These are phyloP conservation scores for Tadarida brasiliensis DNA, from an alignment of 2,797 vertebrate species.

Conservation along the genomic window DNA sequence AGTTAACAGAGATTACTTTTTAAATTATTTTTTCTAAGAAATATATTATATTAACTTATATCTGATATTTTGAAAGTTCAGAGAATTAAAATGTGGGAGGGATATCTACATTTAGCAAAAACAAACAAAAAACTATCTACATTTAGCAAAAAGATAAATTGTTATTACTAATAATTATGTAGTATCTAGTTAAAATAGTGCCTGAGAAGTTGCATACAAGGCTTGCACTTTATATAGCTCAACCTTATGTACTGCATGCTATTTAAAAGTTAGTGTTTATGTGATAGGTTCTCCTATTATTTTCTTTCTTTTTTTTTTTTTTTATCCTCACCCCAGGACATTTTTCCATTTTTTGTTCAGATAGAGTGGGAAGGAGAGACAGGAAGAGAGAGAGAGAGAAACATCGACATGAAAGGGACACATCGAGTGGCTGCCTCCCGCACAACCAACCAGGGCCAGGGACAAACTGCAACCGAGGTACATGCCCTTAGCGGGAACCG, in stretches of 20 bases:
- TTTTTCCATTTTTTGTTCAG: too few species aligned
- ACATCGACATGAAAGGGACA: too few species aligned
- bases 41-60: background rate
- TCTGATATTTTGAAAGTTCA: background rate
- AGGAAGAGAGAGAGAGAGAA: too few species aligned
- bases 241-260: background rate
- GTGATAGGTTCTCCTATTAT: background rate
- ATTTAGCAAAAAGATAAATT: conserved; percentile 12
- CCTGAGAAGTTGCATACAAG: background rate
- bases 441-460: too few species aligned
- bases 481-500: too few species aligned
- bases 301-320: too few species aligned
- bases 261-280: background rate
- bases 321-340: too few species aligned
- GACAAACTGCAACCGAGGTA: too few species aligned
- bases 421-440: too few species aligned
- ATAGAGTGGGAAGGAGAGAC: too few species aligned
- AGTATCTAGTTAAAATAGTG: background rate
- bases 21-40: conserved; percentile 42
- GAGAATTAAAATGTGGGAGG: too few species aligned
- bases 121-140: background rate
- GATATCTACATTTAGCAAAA: background rate
- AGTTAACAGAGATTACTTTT: background rate
- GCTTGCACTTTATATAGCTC: background rate
- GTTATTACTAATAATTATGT: background rate